phyloP scores from a whole-genome alignment of 2,888 invertebrate species.

The Limnephilus rhombicus region DNA sequence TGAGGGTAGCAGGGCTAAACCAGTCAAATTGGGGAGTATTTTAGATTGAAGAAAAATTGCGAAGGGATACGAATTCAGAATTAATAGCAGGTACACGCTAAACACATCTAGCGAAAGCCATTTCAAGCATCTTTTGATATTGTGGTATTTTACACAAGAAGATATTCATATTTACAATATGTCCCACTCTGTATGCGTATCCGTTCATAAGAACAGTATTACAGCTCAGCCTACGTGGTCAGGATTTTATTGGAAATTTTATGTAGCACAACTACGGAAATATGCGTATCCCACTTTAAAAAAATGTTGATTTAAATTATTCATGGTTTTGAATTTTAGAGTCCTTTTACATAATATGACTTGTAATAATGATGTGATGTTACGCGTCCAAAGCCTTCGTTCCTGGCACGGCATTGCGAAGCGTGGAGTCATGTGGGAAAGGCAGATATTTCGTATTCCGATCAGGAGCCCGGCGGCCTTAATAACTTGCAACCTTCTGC shows the following conservation, averaged over 20 bases:
- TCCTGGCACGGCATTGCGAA: not conserved
- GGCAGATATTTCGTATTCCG: conserved; percentile 28
- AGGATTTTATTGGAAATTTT: not conserved
- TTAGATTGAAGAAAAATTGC: not conserved
- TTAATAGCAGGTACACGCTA: no score
- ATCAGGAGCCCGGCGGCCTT: conserved; percentile 12
- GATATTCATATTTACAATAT: not conserved
- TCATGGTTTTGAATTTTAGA: not conserved
- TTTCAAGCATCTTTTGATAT: not conserved
- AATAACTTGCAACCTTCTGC: conserved; percentile 39
- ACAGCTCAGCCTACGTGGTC: not conserved
- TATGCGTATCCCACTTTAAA: not conserved
- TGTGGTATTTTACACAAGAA: not conserved
- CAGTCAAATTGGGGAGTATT: not conserved
- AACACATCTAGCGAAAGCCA: not conserved
- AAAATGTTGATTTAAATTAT: not conserved
- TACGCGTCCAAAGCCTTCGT: not conserved
- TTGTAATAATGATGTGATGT: conserved; percentile 20
- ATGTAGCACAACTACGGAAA: not conserved
- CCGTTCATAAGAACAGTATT: not conserved
- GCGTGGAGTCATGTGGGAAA: not conserved
- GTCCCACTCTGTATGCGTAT: not conserved
- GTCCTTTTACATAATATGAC: not conserved
- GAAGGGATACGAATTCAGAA: no score
- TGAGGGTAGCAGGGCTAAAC: not conserved